Evolutionary conservation across 2,888 invertebrate genomes (phyloP), one percentile per base, ranked within the genome.

Genomic region (Drosophila fulvimacula): DNA sequence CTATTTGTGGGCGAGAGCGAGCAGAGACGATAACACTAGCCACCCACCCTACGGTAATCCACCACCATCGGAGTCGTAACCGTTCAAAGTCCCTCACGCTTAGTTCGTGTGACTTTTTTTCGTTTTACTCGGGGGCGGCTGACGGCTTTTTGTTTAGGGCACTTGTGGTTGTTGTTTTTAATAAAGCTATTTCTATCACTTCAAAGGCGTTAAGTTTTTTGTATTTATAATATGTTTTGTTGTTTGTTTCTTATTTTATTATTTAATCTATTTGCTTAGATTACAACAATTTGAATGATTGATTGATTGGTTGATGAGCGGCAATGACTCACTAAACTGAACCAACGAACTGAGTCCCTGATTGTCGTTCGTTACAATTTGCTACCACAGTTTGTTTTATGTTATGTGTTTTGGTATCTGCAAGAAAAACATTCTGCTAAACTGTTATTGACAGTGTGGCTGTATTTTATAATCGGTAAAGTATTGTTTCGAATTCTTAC

Each of bases 1-100:
- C 79, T 67, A 78, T 79, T 79, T 71, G 74, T 68, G 64, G 79
- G 80, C 75, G 78, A 78, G 70, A 78, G 73, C 75, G 51, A 68
- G 70, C 66, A 75, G 38, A 53, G 67, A 72, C 84, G 83, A 85
- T 86, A 86, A 81, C 82, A 81, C 62, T 62, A 52, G 41, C 56
- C 60, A 74, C 63, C 63, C 62, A 66, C 76, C 48, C 57, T 51
- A 60, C 57, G 58, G 46, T 36, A 41, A 52, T 36, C 70, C 80
- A 83, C 76, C 76, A 81, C 80, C 73, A 38, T 24, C 38, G 44
- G 56, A 71, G 55, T 55, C 60, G 64, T 52, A 53, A 48, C 38
- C 60, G 73, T 76, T 65, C 76, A 76, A 76, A 73, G 76, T 77
- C 70, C 76, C 76, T 73, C 44, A 56, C 69, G 62, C 61, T 73